Base-by-base conservation (phyloP, 2,888 invertebrate species). In the Erpobdella octoculata region DNA sequence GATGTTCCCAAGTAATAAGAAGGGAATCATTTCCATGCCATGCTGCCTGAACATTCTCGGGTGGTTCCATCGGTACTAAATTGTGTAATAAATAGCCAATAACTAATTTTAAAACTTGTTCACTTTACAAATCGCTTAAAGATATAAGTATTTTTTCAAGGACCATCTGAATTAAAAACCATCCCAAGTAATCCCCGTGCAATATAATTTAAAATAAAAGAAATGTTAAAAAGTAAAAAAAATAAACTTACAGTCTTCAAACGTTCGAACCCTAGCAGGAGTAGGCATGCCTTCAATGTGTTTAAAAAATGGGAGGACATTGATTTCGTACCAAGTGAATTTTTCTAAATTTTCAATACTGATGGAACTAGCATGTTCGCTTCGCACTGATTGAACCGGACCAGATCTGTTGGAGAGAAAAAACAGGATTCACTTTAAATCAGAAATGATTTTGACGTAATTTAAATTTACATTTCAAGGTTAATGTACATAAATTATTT, bases 251-350 rank as follows among this genome's bases (percentile, higher is more conserved):
- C 76, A 89, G 85, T 92, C 92, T 85, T 93, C 92, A 75, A 90
- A 86, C 73, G 93, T 93, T 82, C 89, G 87, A 75, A 89, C 89
- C 76, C 88, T 88, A 83, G 88, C 88, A 73, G 90, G 90, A 85
- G 93, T 92, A 74, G 91, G 91, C 80, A 89, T 89, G 75, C 93
- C 93, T 84, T 92, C 91, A 74, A 92, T 89, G 80, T 88, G 89
- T 82, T 89, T 90, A 84, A 90, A 92, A 85, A 91, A 94, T 72
- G 94, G 94, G 79, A 91, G 88, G 77, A 95, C 87, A 85, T 93
- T 92, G 85, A 94, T 91, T 85, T 93, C 91, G 85, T 94, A 95
- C 82, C 89, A 88, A 76, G 91, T 89, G 85, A 89, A 92, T 84
- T 92, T 91, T 78, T 88, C 86, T 80, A 94, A 87, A 78, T 58